A percentile compares a stretch with the other conserved stretches of the same genome.
Conservation (phyloP, 2,113 vertebrate genomes). For the Opisthocomus hoazin region DNA sequence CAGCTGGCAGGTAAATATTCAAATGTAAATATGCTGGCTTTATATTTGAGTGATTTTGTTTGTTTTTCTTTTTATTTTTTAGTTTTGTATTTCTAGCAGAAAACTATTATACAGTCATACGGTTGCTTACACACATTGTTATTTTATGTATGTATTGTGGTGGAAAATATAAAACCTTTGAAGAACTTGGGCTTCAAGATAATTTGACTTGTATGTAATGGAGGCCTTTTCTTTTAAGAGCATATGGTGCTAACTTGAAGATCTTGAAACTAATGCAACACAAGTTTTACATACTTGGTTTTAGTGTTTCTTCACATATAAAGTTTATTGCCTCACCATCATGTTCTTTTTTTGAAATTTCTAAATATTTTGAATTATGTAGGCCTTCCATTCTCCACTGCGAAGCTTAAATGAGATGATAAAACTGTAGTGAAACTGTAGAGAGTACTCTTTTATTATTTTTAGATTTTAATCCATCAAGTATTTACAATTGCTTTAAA, state of each 20-base stretch:
- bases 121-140: not conserved
- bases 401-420: not conserved
- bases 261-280: not conserved
- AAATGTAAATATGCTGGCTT: not conserved
- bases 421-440: not conserved
- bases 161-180: not conserved
- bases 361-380: not conserved
- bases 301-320: not conserved
- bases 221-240: not conserved
- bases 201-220: not conserved
- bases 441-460: not conserved
- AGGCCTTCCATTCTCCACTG: not conserved
- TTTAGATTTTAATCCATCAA: not conserved
- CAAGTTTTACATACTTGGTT: not conserved
- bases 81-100: not conserved
- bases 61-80: not conserved
- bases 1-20: conserved; percentile 82
- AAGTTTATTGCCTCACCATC: not conserved
- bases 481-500: not conserved
- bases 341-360: not conserved
- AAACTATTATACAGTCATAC: accelerated
- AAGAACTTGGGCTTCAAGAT: not conserved
- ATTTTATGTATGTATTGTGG: not conserved
- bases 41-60: not conserved
- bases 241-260: not conserved